Percentiles rank a stretch among this genome's conserved stretches.
These are phyloP conservation scores for Tiaroga cobitis DNA, from an alignment of 2,797 vertebrate species.

Conservation along the genomic window DNA sequence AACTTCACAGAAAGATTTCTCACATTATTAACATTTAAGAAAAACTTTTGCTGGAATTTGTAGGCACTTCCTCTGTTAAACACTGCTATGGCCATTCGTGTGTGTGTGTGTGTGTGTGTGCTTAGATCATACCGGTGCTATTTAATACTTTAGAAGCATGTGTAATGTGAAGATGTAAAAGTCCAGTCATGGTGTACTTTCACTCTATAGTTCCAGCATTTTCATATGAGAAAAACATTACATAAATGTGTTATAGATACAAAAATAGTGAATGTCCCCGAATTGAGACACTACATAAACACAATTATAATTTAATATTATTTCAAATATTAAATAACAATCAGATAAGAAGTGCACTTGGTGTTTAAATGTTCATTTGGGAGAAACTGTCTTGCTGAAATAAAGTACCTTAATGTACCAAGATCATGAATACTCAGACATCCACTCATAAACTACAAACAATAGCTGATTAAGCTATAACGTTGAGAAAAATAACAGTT, in stretches of 20 bases:
- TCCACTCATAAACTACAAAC: neutral
- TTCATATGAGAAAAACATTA: neutral
- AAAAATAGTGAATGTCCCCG: neutral
- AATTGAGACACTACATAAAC: neutral
- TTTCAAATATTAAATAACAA: slow-evolving; percentile 18
- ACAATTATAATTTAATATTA: too few species aligned
- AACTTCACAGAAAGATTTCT: slow-evolving; percentile 51
- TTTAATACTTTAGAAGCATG: neutral
- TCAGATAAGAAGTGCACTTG: slow-evolving; percentile 10
- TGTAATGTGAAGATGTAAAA: neutral
- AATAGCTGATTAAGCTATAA: slow-evolving; percentile 36
- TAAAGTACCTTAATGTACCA: neutral
- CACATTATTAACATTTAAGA: slow-evolving; percentile 45
- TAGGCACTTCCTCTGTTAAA: neutral
- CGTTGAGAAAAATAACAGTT: neutral
- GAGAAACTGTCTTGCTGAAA: neutral
- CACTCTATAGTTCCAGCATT: neutral
- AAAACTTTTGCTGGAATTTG: neutral
- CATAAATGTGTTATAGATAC: slow-evolving; percentile 9
- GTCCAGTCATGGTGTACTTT: neutral
- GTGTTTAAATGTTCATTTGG: slow-evolving; percentile 17
- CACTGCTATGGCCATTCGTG: neutral
- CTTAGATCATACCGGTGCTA: neutral
- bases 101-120: neutral
- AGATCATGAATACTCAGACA: neutral